Base-by-base conservation (phyloP, 2,113 vertebrate species). In the Amazona vittata region DNA sequence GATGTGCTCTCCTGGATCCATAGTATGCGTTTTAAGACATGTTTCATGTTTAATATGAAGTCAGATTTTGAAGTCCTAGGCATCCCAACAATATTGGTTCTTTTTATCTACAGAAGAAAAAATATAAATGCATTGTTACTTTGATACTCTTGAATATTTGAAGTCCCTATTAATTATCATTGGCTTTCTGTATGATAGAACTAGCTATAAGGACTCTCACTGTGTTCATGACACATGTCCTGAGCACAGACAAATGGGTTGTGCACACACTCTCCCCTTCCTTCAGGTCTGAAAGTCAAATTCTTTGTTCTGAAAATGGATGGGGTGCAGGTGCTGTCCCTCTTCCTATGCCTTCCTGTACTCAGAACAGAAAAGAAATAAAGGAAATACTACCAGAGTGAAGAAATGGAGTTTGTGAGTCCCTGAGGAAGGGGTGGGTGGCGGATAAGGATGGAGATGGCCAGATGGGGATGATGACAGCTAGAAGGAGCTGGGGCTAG, bases 1-100 rank as follows among this genome's bases (percentile, higher is more conserved):
- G 60, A 85, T 8, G 2, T 68, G 15, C 69, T 90, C 83, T 57
- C 60, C 35, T 68, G 65, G 83, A 75, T 90, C 29, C 12, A n/a
- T 35, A 91, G 57, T 33, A 67, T 15, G 25, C 50, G 29, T 22
- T 94, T 95, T 93, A 80, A 96, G 73, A 90, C 11, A 21, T 77
- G 68, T 84, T 96, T 91, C 60, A 41, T 89, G 31, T 44, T 73
- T 73, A 82, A 60, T 76, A 50, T 24, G 63, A 95, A 95, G 70
- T 31, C 73, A 81, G 41, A 91, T 92, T 97, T 97, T 97, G 89
- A 97, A 97, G 95, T 94, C 69, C 55, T 75, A 63, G 43, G 52
- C 57, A 75, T 89, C 39, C 76, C 91, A 92, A 86, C 21, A 81
- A 43, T 92, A 85, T 65, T 86, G 16, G 37, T 90, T 83, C 43